Conservation (phyloP, 1,140 invertebrate species). For the Hycleus cichorii region DNA sequence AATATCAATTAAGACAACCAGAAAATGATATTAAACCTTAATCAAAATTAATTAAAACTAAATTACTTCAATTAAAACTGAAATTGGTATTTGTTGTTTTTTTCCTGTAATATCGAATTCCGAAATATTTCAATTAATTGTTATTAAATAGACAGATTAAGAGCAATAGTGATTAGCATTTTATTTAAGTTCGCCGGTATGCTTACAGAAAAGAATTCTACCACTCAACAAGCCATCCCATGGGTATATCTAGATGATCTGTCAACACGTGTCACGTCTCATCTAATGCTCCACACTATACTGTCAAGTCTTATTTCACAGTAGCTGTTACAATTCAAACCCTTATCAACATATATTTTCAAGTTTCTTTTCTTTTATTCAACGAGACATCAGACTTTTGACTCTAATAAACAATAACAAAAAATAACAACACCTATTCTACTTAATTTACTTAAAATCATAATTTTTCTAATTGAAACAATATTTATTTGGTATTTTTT, state of each 20-base stretch:
- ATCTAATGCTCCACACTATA: conserved; percentile 21
- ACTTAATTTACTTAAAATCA: no score
- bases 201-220: conserved; percentile 1
- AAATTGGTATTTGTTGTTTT: neutral
- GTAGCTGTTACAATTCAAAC: conserved; percentile 10
- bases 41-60: neutral
- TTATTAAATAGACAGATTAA: no score
- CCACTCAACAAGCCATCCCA: conserved; percentile 13
- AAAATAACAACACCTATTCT: no score
- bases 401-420: no score
- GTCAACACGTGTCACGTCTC: conserved; percentile 28
- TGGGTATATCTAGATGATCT: conserved; percentile 26
- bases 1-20: neutral
- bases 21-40: neutral
- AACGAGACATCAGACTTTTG: neutral
- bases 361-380: conserved; percentile 1
- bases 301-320: conserved; percentile 31
- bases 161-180: no score
- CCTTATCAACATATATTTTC: conserved; percentile 15
- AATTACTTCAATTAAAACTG: neutral
- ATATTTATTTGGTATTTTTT: no score
- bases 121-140: no score
- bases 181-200: no score
- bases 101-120: neutral
- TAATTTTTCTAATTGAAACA: no score